Percentiles rank a stretch among this genome's conserved stretches.
Evolutionary conservation across 1,140 invertebrate genomes (phyloP).

Genomic region (Chrysomallon squamiferum): DNA sequence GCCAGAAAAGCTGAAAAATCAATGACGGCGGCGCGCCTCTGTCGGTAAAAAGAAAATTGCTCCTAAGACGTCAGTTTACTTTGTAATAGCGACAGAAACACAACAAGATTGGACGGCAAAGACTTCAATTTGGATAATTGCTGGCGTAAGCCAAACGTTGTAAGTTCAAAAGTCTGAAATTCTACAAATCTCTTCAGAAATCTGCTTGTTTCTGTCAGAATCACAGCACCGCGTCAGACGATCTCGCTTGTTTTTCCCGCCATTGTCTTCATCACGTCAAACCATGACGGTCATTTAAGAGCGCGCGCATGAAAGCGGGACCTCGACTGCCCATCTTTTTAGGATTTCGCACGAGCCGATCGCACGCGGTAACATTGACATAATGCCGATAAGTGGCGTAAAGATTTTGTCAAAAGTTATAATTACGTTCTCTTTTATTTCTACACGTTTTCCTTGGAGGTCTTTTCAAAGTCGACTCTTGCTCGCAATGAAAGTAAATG

Average conservation of each 20-base stretch:
- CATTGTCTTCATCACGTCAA: slow-evolving; percentile 4
- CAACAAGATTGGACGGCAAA: slow-evolving; percentile 4
- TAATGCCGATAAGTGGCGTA: slow-evolving; percentile 4
- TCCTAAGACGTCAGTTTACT: background rate
- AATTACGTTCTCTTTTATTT: background rate
- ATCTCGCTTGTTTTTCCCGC: background rate
- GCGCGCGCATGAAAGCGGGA: background rate
- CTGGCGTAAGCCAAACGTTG: slow-evolving; percentile 2
- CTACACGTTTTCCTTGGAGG: background rate
- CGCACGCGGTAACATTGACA: background rate
- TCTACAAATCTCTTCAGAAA: slow-evolving; percentile 1
- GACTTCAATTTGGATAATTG: slow-evolving; percentile 3
- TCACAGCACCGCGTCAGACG: background rate
- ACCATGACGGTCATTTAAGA: background rate
- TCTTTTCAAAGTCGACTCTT: background rate
- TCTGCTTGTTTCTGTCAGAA: background rate
- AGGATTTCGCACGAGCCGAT: background rate
- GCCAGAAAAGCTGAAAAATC: no score
- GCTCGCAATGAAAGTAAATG: slow-evolving; percentile 1
- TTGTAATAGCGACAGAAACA: slow-evolving; percentile 2
- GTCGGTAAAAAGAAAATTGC: no score
- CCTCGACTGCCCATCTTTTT: background rate
- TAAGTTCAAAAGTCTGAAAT: slow-evolving; percentile 9
- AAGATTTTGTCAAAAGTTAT: slow-evolving; percentile 2
- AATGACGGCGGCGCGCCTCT: no score